A percentile compares a stretch with the other conserved stretches of the same genome.
Conservation (phyloP, 2,888 invertebrate genomes). For the Hyppa rectilinea region DNA sequence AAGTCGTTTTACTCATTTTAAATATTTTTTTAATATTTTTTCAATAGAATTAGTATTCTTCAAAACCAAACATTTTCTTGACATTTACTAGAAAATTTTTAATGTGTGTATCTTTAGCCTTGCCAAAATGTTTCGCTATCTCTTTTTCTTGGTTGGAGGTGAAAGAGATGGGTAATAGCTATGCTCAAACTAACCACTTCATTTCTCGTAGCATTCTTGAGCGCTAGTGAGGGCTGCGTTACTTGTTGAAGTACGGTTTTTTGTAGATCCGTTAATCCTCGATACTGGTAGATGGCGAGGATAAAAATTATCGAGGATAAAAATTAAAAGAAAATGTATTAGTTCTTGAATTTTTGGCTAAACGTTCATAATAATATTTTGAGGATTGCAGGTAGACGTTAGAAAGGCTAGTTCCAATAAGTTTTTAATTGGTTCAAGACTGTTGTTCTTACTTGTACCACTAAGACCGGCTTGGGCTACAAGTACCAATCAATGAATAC, state of each 20-base stretch:
- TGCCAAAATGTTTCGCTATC: neutral
- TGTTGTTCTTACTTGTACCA: too few species aligned
- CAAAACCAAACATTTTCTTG: conserved; percentile 21
- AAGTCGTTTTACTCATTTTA: conserved; percentile 77
- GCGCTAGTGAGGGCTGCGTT: conserved; percentile 1
- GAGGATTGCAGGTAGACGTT: too few species aligned
- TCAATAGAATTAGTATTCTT: neutral
- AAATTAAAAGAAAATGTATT: too few species aligned
- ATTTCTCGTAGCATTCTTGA: neutral
- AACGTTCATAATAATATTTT: too few species aligned
- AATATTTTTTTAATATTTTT: neutral
- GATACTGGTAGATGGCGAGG: too few species aligned
- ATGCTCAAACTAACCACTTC: neutral
- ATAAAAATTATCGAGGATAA: too few species aligned
- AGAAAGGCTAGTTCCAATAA: too few species aligned
- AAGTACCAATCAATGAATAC: too few species aligned
- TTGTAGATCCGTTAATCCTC: too few species aligned
- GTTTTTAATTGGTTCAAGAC: too few species aligned
- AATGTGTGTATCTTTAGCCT: conserved; percentile 9
- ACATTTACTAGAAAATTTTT: neutral
- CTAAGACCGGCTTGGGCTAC: too few species aligned
- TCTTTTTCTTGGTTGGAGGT: conserved; percentile 19
- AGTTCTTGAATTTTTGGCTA: too few species aligned
- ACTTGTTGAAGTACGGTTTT: conserved; percentile 19
- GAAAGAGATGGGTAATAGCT: neutral